phyloP scores from a whole-genome alignment of 2,797 vertebrate species.

The Clarias pachynema region DNA sequence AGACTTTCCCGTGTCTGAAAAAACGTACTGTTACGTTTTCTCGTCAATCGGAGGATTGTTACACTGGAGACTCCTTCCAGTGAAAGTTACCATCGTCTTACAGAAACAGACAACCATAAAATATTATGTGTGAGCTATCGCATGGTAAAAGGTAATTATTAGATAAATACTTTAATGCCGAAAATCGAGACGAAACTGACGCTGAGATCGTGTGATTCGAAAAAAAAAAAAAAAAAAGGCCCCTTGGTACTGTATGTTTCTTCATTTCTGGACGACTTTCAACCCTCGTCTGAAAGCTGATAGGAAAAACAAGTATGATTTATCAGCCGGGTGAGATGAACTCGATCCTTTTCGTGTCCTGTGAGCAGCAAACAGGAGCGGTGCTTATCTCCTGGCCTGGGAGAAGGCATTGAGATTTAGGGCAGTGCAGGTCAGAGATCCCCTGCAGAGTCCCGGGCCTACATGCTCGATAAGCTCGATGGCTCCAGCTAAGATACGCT shows the following conservation, averaged over 20 bases:
- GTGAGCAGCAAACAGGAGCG: conserved; percentile 66
- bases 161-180: background rate
- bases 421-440: conserved; percentile 73
- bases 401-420: conserved; percentile 72
- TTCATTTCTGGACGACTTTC: background rate
- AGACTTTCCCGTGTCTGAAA: background rate
- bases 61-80: background rate
- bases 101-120: background rate
- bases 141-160: background rate
- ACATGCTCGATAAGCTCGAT: conserved; percentile 69
- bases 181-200: background rate
- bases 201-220: background rate
- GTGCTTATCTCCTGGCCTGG: conserved; percentile 73
- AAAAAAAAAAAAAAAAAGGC: background rate
- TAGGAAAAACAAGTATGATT: conserved; percentile 82
- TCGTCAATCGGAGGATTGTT: background rate
- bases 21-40: background rate
- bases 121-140: background rate
- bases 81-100: background rate
- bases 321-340: conserved; percentile 84
- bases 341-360: conserved; percentile 74
- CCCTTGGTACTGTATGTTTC: background rate
- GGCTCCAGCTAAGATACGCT: conserved; percentile 67
- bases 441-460: conserved; percentile 70
- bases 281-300: conserved; percentile 57